Base-by-base conservation (phyloP, 1,140 invertebrate genomes). In the Penaeus vannamei region DNA sequence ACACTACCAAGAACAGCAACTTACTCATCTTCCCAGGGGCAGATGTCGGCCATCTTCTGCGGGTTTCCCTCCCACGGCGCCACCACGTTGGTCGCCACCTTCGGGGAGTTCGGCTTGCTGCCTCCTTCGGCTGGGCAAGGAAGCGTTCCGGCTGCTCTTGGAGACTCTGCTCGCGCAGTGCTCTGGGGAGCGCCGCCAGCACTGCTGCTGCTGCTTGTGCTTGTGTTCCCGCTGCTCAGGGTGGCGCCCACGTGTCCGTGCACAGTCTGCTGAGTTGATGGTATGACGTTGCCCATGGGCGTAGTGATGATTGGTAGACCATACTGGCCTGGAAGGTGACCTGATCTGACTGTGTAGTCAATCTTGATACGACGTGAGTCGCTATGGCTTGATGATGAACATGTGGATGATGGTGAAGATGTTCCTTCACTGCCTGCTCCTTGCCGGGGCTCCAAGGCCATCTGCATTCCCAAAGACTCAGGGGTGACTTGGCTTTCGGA, bases 1-100 rank as follows among this genome's bases (percentile, higher is more conserved):
- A 84, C 87, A 86, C 64, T 19, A 87, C 29, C n/a, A n/a, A 81
- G 46, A 20, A 1, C 12, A 29, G 62, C 20, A 61, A 92, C 91
- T 92, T 91, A 92, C 91, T 92, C 91, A 86, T 92, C 91, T 85
- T 92, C 91, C 91, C 91, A 92, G 7, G 91, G 91, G 60, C 91
- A 92, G 82, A 92, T 92, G 42, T 92, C 91, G 61, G 88, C 84
- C 82, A 89, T 77, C 82, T 89, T 89, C 87, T 89, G 87, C 2
- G 87, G 82, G 32, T 89, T 89, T 14, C 80, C 87, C 76, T 89
- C 87, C 87, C 87, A 89, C 5, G 87, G 87, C 3, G 87, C 82
- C 69, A 84, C 87, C 26, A 89, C 82, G 36, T 77, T 89, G 72
- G n/a, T 66, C 17, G 87, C 87, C 82, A 89, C 82, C 46, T 79